Conservation (phyloP, 2,797 vertebrate species). For the Spea hammondii region DNA sequence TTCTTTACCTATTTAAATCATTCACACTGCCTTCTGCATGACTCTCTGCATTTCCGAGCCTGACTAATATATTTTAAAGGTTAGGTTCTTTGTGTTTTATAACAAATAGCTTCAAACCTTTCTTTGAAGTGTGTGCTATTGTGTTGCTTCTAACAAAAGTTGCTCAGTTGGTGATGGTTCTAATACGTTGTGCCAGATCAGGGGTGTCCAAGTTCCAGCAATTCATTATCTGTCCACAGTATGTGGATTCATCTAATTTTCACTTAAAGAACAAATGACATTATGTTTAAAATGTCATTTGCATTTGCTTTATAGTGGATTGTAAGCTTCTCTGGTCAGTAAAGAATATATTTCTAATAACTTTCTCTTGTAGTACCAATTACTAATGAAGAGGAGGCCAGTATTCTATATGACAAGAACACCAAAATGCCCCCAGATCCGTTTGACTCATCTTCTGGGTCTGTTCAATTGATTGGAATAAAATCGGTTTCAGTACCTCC, state of each 20-base stretch:
- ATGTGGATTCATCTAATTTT: too few species aligned
- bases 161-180: background rate
- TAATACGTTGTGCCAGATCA: background rate
- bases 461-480: constrained; percentile 91
- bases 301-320: too few species aligned
- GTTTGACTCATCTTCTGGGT: constrained; percentile 92
- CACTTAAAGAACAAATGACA: too few species aligned
- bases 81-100: background rate
- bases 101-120: background rate
- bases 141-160: background rate
- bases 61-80: background rate
- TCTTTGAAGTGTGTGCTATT: background rate
- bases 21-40: background rate
- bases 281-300: too few species aligned
- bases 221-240: too few species aligned
- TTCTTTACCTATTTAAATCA: constrained; percentile 29
- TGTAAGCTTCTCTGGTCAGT: too few species aligned
- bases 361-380: constrained; percentile 62
- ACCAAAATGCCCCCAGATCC: constrained; percentile 74
- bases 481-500: constrained; percentile 80
- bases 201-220: too few species aligned
- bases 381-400: constrained; percentile 74
- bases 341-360: background rate
- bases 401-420: constrained; percentile 67
- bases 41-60: background rate